Evolutionary conservation across 2,797 vertebrate species (phyloP), one percentile per base, ranked within the genome.

Genomic region (Enoplosus armatus): DNA sequence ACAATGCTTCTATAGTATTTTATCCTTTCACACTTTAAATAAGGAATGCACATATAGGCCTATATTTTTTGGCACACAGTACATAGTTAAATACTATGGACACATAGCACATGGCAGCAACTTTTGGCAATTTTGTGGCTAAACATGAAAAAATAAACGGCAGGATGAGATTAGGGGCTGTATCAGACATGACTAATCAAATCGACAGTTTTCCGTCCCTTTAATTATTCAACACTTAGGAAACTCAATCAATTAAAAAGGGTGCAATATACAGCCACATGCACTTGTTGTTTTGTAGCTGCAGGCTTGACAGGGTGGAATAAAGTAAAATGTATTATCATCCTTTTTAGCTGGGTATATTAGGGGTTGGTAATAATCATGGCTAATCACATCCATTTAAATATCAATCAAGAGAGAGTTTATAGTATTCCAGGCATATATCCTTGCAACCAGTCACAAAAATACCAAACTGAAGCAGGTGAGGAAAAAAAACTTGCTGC

Each of bases 171-270:
- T 59, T 15, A 56, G 2, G 24, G 16, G 5, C 24, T 62, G 14
- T 27, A 67, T 50, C 20, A 65, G 20, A 14, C 18, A 58, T 41
- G 20, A 59, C 22, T 64, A 45, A 56, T 64, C 7, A 45, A 71
- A 64, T 59, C 20, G 58, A 48, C 26, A 12, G 8, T 60, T 61
- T 18, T 29, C 15, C 6, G 33, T 43, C 7, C 1, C 4, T 27
- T 39, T 55, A 54, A 64, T 69, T 53, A 54, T 61, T 68, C 0
- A 35, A 56, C 43, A 60, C 14, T 50, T 7, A 24, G 6, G 9
- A 24, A 45, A 14, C 6, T 55, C 24, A 64, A 51, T 63, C n/a
- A 56, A 18, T 56, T 41, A 51, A 20, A 24, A 76, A 26, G 3
- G 0, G 7, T 33, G 67, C 7, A 67, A n/a, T 67, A 55, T 18